Evolutionary conservation across 2,888 invertebrate species (phyloP), one percentile per base, ranked within the genome.

Genomic region (Cataglyphis livida): DNA sequence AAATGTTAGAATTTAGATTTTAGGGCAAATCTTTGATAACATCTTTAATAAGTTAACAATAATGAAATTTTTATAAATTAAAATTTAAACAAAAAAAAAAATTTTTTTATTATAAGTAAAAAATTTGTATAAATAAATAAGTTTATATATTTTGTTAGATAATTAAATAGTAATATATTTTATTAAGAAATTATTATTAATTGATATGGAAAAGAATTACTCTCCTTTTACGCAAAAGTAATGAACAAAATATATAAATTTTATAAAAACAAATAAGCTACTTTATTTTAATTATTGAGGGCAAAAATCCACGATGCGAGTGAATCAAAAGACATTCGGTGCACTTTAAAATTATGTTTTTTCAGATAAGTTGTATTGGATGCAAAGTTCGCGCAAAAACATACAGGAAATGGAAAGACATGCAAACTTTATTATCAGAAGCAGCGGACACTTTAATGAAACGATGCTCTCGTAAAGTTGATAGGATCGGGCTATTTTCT

Each of bases 321-420:
- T 66, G 70, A 25, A 70, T 41, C 32, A 44, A 64, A 59, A 59
- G 15, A 44, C 5, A 18, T 70, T 3, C 25, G 44, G 12, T 54
- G 70, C 66, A 79, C 59, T 70, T 79, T 59, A n/a, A 79, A 70
- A 70, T 70, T 70, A 35, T 70, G 2, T 79, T 44, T 68, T 79
- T 79, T 70, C 78, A 79, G 78, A 59, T 79, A 70, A 79, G 25
- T 79, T 79, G 70, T 35, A 59, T 66, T n/a, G 44, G 38, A 44
- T 25, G 44, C 59, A 70, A 70, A 79, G 38, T 44, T 54, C 1
- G 41, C 3, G 44, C 59, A 54, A 41, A 70, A 70, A 35, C 38
- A 76, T 54, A 65, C 38, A 25, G 51, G 38, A 65, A 25, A 65
- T 65, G 38, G 65, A 76, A n/a, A 54, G 51, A 65, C 68, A 79